Evolutionary conservation across 1,140 invertebrate genomes (phyloP).

Genomic region (Calliopsis andreniformis): DNA sequence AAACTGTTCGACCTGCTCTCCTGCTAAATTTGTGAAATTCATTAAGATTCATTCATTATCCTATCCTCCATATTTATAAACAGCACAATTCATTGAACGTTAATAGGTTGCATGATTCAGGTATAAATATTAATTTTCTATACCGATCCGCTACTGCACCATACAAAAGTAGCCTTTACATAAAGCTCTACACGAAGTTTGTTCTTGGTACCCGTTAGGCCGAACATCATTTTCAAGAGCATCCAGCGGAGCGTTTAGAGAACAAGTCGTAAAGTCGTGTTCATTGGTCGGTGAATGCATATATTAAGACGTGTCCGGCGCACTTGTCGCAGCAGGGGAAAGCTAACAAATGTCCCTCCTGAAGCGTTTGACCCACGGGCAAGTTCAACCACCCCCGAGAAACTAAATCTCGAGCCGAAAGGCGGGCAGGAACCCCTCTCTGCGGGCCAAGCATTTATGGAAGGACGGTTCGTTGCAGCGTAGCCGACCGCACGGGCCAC

Average conservation of each 20-base stretch:
- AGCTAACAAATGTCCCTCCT: conserved; percentile 65
- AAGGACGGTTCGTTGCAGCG: conserved; percentile 51
- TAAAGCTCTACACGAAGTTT: too few relatives aligned
- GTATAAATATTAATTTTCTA: too few relatives aligned
- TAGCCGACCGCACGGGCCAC: conserved; percentile 50
- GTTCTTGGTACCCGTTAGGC: too few relatives aligned
- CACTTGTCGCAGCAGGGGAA: conserved; percentile 63
- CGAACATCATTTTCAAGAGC: background rate
- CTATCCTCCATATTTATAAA: too few relatives aligned
- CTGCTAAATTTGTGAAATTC: too few relatives aligned
- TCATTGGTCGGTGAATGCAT: conserved; percentile 62
- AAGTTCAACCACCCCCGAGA: conserved; percentile 46
- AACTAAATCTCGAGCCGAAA: conserved; percentile 60
- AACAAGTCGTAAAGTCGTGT: conserved; percentile 48
- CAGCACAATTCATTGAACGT: too few relatives aligned
- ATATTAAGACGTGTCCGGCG: conserved; percentile 69
- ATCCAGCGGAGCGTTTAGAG: background rate
- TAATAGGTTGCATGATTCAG: too few relatives aligned
- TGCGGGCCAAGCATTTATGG: conserved; percentile 47
- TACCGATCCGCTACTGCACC: too few relatives aligned
- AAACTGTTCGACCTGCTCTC: too few relatives aligned
- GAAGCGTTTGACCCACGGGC: conserved; percentile 63
- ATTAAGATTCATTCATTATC: too few relatives aligned
- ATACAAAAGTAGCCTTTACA: too few relatives aligned
- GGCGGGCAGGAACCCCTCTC: background rate